A percentile compares a stretch with the other conserved stretches of the same genome.
These are phyloP conservation scores for Regulus satrapa DNA, from an alignment of 2,113 vertebrate species.

Conservation along the genomic window DNA sequence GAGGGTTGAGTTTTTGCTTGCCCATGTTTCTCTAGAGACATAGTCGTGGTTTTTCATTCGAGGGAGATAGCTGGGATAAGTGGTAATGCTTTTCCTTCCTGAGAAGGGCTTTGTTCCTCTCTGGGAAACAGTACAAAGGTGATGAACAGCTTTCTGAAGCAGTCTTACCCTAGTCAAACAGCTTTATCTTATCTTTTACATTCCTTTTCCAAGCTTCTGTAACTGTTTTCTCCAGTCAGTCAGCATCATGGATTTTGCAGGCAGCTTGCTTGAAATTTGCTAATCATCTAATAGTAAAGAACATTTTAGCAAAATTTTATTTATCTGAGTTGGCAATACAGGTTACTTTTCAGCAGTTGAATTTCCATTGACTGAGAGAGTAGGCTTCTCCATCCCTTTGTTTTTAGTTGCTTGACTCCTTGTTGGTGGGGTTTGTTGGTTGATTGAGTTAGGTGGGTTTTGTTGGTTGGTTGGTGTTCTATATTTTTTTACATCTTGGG, in stretches of 20 bases:
- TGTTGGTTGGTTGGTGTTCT: background rate
- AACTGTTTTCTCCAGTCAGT: background rate
- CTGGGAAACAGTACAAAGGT: background rate
- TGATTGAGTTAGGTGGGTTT: background rate
- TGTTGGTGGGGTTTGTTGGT: background rate
- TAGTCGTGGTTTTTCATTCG: background rate
- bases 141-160: background rate
- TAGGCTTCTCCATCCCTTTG: background rate
- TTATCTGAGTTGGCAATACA: background rate
- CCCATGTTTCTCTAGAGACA: background rate
- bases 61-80: background rate
- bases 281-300: background rate
- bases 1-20: background rate
- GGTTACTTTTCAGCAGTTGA: background rate
- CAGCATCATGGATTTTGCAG: background rate
- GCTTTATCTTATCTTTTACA: background rate
- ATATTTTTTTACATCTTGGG: background rate
- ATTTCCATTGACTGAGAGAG: background rate
- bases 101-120: background rate
- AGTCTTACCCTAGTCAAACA: background rate
- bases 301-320: background rate
- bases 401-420: background rate
- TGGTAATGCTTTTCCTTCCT: background rate
- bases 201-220: background rate
- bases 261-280: background rate